A percentile compares a stretch with the other conserved stretches of the same genome.
Conservation (phyloP, 37 sponge, comb jelly and placozoan genomes). For the Beroe forskalii region DNA sequence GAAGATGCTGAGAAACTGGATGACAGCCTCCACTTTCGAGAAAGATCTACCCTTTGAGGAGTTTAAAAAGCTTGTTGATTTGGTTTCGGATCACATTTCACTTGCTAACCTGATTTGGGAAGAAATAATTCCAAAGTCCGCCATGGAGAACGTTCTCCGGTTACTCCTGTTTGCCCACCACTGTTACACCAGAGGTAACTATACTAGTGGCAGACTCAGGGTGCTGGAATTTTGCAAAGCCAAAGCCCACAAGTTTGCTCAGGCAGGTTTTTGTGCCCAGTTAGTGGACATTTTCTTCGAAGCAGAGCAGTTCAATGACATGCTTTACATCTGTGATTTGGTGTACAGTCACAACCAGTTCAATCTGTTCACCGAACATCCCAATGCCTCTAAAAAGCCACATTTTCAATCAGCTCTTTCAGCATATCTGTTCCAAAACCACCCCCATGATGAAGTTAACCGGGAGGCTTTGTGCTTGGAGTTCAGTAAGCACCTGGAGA, state of each 20-base stretch:
- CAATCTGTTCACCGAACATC: not conserved
- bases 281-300: conserved; percentile 57
- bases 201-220: not conserved
- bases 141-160: conserved; percentile 27
- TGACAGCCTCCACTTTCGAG: not conserved
- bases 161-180: conserved; percentile 43
- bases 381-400: conserved; percentile 31
- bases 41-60: conserved; percentile 28
- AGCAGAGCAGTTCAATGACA: conserved; percentile 10
- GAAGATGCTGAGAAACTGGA: conserved; percentile 22
- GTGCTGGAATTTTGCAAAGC: conserved; percentile 35
- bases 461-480: conserved; percentile 8
- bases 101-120: conserved; percentile 46
- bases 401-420: conserved; percentile 32
- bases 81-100: not conserved
- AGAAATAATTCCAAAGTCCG: not conserved
- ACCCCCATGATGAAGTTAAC: conserved; percentile 35
- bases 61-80: conserved; percentile 34
- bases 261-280: conserved; percentile 33
- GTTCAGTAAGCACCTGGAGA: conserved; percentile 27
- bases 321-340: conserved; percentile 46
- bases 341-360: conserved; percentile 34
- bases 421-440: conserved; percentile 13
- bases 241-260: conserved; percentile 48
- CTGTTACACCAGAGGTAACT: conserved; percentile 44